A percentile compares a stretch with the other conserved stretches of the same genome.
Evolutionary conservation across 2,888 invertebrate species (phyloP).

Genomic region (Subacronicta megacephala): DNA sequence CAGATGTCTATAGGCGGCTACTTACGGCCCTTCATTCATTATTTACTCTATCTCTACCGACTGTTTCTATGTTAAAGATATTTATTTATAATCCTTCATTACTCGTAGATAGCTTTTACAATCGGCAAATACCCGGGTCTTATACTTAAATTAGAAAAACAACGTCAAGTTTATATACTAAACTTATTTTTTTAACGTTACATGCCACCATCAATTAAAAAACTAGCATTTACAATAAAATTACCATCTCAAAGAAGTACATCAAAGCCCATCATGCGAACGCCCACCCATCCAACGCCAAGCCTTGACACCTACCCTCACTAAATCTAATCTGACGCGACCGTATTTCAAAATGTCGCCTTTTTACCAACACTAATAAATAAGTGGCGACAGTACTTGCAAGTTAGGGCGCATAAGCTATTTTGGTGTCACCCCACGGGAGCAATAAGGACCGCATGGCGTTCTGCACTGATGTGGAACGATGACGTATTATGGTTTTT

Average conservation of each 20-base stretch:
- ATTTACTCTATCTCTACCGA: too few species aligned
- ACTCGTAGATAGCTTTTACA: too few species aligned
- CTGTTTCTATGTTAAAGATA: too few species aligned
- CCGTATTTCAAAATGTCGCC: conserved; percentile 53
- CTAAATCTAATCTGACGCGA: conserved; percentile 37
- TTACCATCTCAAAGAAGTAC: conserved; percentile 9
- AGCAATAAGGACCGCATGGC: conserved; percentile 52
- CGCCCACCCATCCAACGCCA: conserved; percentile 36
- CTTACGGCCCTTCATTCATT: too few species aligned
- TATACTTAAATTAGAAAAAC: too few species aligned
- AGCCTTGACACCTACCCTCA: conserved; percentile 41
- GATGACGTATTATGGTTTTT: conserved; percentile 61
- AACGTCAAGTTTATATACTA: neutral
- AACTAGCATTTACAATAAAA: conserved; percentile 12
- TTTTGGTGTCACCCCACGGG: conserved; percentile 61
- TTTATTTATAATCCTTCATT: too few species aligned
- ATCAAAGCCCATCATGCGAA: conserved; percentile 25
- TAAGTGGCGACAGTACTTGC: conserved; percentile 47
- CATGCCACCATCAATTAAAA: conserved; percentile 15
- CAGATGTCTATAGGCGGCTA: too few species aligned
- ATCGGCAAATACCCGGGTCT: too few species aligned
- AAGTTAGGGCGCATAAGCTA: conserved; percentile 49
- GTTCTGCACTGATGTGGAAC: conserved; percentile 37
- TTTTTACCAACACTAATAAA: conserved; percentile 47
- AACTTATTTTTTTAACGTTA: neutral